Percentiles rank a stretch among this genome's conserved stretches.
These are phyloP conservation scores for Drosophila murphyi DNA, from an alignment of 1,140 invertebrate genomes.

Conservation along the genomic window DNA sequence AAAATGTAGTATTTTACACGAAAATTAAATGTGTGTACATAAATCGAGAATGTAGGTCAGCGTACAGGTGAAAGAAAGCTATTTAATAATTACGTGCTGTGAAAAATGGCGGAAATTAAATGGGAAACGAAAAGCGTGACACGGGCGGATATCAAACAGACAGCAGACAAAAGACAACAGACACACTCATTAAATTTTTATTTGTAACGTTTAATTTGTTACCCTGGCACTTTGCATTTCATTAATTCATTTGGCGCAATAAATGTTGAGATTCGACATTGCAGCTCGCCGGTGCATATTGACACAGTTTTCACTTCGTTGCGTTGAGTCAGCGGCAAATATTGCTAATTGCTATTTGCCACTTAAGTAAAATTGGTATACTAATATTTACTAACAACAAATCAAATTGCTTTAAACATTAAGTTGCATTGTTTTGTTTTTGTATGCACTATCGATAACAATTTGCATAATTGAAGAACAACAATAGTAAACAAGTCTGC, in stretches of 20 bases:
- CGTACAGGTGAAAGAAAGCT: slow-evolving; percentile 4
- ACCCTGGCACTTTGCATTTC: slow-evolving; percentile 8
- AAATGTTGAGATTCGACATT: slow-evolving; percentile 31
- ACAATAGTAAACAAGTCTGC: background rate
- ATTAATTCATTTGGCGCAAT: background rate
- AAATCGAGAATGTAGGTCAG: slow-evolving; percentile 30
- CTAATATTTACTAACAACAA: too few species aligned
- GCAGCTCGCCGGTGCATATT: background rate
- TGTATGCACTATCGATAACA: background rate
- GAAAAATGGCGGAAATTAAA: slow-evolving; percentile 36
- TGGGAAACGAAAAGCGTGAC: slow-evolving; percentile 6
- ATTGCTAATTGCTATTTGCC: background rate
- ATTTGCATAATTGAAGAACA: background rate
- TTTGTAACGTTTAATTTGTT: slow-evolving; percentile 25
- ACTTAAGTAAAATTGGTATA: background rate
- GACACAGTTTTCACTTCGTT: background rate
- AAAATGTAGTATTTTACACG: background rate
- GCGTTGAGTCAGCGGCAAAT: background rate
- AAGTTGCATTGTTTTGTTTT: too few species aligned
- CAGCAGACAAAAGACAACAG: background rate
- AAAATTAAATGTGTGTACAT: slow-evolving; percentile 7
- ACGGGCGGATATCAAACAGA: background rate
- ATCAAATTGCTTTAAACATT: too few species aligned
- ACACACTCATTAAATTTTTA: slow-evolving; percentile 30
- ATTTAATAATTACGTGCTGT: background rate